phyloP scores from a whole-genome alignment of 2,797 vertebrate species.

The Coilia nasus region DNA sequence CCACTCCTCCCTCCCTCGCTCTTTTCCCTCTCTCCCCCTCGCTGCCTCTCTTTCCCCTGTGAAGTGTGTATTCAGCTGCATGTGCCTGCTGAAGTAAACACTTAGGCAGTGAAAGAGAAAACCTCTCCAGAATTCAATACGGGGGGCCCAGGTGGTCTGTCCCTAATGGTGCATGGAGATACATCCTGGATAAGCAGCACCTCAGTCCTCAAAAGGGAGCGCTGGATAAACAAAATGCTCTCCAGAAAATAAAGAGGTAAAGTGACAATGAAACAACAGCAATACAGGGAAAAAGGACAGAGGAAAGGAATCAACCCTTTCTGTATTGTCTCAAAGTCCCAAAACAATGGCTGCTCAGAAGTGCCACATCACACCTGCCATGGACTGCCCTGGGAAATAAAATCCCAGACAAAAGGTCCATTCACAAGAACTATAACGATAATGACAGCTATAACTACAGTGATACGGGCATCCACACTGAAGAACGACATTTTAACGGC shows the following conservation, averaged over 20 bases:
- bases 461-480: too few relatives aligned
- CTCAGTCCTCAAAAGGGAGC: neutral
- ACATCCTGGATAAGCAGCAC: slow-evolving; percentile 23
- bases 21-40: slow-evolving; percentile 2
- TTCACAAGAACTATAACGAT: too few relatives aligned
- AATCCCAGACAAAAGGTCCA: too few relatives aligned
- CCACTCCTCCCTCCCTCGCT: slow-evolving; percentile 39
- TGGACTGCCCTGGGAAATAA: neutral
- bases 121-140: slow-evolving; percentile 27
- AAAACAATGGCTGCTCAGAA: neutral
- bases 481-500: too few relatives aligned
- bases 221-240: neutral
- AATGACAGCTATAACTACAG: too few relatives aligned
- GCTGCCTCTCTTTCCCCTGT: neutral
- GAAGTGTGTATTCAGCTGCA: slow-evolving; percentile 10
- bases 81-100: slow-evolving; percentile 24
- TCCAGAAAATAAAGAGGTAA: neutral
- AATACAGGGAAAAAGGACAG: neutral
- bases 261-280: too few relatives aligned
- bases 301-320: neutral
- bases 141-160: neutral
- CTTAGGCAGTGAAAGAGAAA: neutral
- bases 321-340: neutral
- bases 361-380: neutral
- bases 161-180: slow-evolving; percentile 2